Evolutionary conservation across 2,888 invertebrate genomes (phyloP).

Genomic region (Polylopha cassiicola): DNA sequence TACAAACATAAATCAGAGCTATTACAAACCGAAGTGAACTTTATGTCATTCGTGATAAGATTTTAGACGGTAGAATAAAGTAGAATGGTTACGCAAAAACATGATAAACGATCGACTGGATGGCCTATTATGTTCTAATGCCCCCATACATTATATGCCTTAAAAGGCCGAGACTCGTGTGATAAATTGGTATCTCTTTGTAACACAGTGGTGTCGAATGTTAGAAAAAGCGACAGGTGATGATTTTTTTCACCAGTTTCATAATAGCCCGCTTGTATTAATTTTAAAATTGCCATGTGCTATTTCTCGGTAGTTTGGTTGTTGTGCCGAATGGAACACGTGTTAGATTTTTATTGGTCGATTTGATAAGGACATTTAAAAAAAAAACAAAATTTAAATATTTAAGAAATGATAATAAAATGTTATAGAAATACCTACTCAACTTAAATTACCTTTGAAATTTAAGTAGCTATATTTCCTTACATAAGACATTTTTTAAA

Average conservation of each 20-base stretch:
- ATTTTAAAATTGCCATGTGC: slow-evolving; percentile 11
- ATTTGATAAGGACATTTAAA: too few species aligned
- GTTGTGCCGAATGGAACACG: too few species aligned
- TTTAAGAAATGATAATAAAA: too few species aligned
- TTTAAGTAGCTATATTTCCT: too few species aligned
- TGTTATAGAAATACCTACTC: too few species aligned
- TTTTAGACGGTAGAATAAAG: slow-evolving; percentile 13
- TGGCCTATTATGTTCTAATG: slow-evolving; percentile 71
- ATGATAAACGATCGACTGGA: slow-evolving; percentile 62
- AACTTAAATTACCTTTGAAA: too few species aligned
- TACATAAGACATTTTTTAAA: too few species aligned
- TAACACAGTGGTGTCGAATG: slow-evolving; percentile 30
- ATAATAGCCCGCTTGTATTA: slow-evolving; percentile 17
- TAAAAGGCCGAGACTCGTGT: slow-evolving; percentile 56
- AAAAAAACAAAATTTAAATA: too few species aligned
- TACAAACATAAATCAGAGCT: slow-evolving; percentile 3
- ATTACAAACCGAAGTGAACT: slow-evolving; percentile 10
- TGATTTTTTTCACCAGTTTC: slow-evolving; percentile 17
- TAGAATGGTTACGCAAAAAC: slow-evolving; percentile 42
- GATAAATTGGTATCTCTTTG: slow-evolving; percentile 62
- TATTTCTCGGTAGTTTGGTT: slow-evolving; percentile 12
- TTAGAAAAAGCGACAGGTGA: slow-evolving; percentile 52
- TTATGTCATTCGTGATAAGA: slow-evolving; percentile 21
- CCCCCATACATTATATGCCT: slow-evolving; percentile 68
- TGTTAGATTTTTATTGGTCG: too few species aligned